Percentiles rank a stretch among this genome's conserved stretches.
Evolutionary conservation across 2,797 vertebrate species (phyloP).

Genomic region (Trematomus bernacchii): DNA sequence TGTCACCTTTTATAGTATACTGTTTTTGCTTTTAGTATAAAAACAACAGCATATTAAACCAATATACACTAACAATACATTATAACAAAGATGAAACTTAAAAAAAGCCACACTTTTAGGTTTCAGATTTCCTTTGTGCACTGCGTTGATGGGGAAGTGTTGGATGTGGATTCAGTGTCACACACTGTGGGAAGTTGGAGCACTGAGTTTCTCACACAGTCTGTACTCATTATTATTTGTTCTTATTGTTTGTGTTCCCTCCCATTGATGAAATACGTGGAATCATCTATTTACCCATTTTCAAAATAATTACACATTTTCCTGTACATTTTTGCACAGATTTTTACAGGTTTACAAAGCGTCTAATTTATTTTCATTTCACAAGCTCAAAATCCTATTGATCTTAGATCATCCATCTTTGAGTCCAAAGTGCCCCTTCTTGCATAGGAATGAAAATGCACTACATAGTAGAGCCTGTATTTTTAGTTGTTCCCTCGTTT

Average conservation of each 20-base stretch:
- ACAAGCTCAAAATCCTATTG: neutral
- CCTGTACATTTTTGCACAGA: neutral
- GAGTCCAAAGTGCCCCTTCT: neutral
- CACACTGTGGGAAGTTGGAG: neutral
- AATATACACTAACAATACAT: neutral
- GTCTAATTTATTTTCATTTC: neutral
- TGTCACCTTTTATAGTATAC: neutral
- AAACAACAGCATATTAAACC: neutral
- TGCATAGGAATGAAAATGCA: constrained; percentile 28
- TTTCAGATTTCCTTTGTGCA: neutral
- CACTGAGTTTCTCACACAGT: neutral
- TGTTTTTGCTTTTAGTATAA: neutral
- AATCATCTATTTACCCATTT: neutral
- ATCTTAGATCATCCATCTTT: neutral
- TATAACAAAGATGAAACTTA: neutral
- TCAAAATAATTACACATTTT: neutral
- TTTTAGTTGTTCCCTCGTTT: neutral
- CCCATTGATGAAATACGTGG: neutral
- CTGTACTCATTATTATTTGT: neutral
- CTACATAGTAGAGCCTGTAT: constrained; percentile 2
- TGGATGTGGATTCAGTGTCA: neutral
- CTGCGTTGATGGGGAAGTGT: neutral
- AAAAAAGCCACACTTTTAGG: neutral
- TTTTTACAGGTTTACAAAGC: neutral
- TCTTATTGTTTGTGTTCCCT: neutral